Evolutionary conservation across 1,140 invertebrate species (phyloP).

Genomic region (Goniozus legneri): DNA sequence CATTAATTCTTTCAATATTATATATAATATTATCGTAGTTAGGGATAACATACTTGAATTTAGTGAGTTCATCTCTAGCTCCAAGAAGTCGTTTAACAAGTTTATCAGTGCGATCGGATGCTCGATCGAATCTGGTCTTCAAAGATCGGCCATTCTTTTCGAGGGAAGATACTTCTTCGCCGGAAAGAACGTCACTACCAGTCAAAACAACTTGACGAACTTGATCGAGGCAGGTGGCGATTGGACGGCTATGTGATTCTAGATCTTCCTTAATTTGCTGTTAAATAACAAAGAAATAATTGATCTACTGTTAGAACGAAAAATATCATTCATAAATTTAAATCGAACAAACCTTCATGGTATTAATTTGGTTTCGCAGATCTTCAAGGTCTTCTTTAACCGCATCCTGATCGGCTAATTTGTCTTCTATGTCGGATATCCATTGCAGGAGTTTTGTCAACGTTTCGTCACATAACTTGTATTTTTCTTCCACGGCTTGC

Average conservation of each 20-base stretch:
- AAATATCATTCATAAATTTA: neutral
- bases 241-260: conserved; percentile 78
- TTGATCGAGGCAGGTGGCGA: conserved; percentile 86
- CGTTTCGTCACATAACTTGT: conserved; percentile 83
- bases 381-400: conserved; percentile 86
- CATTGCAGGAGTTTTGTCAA: conserved; percentile 82
- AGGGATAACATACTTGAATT: conserved; percentile 65
- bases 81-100: conserved; percentile 72
- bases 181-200: conserved; percentile 83
- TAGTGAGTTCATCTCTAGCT: conserved; percentile 82
- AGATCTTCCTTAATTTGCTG: conserved; percentile 90
- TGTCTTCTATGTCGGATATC: conserved; percentile 82
- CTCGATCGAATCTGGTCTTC: conserved; percentile 80
- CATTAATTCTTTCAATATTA: no score
- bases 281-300: conserved; percentile 13
- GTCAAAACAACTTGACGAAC: conserved; percentile 86
- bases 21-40: conserved; percentile 9
- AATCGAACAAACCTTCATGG: conserved; percentile 66
- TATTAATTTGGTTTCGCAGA: conserved; percentile 84
- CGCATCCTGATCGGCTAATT: conserved; percentile 82
- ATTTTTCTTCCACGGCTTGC: conserved; percentile 93
- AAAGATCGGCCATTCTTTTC: conserved; percentile 81
- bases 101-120: conserved; percentile 73
- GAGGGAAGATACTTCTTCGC: conserved; percentile 80
- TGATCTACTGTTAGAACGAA: no score